Percentiles rank a stretch among this genome's conserved stretches.
phyloP scores from a whole-genome alignment of 2,888 invertebrate species.

The Caenorhabditis sp. region DNA sequence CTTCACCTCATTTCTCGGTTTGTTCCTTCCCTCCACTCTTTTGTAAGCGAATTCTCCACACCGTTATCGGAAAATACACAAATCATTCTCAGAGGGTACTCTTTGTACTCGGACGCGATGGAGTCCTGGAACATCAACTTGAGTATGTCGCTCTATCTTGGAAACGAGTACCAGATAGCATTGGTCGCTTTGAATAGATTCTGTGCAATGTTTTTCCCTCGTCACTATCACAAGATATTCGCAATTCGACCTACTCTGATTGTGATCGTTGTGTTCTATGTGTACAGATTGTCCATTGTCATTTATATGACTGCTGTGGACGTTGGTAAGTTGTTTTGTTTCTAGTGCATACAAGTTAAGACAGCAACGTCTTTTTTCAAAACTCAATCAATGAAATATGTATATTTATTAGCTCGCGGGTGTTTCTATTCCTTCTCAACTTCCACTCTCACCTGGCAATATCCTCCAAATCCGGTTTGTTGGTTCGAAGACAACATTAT shows the following conservation, averaged over 20 bases:
- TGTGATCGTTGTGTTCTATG: slow-evolving; percentile 19
- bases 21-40: slow-evolving; percentile 42
- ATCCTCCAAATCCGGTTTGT: slow-evolving; percentile 19
- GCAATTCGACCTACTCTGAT: slow-evolving; percentile 16
- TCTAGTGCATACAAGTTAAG: too few relatives aligned
- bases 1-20: slow-evolving; percentile 18
- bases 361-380: too few relatives aligned
- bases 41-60: slow-evolving; percentile 17
- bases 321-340: slow-evolving; percentile 9
- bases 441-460: slow-evolving; percentile 23
- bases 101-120: slow-evolving; percentile 9
- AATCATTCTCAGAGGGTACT: slow-evolving; percentile 20
- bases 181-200: slow-evolving; percentile 53
- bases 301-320: slow-evolving; percentile 35
- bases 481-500: slow-evolving; percentile 47
- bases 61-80: too few relatives aligned
- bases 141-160: slow-evolving; percentile 46
- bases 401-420: slow-evolving; percentile 22
- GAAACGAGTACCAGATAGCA: slow-evolving; percentile 43
- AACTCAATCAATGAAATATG: neutral
- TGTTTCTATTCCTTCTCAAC: slow-evolving; percentile 39
- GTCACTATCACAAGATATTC: slow-evolving; percentile 27
- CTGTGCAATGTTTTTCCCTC: slow-evolving; percentile 40
- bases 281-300: slow-evolving; percentile 23
- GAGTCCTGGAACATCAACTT: slow-evolving; percentile 39